Evolutionary conservation across 2,113 vertebrate genomes (phyloP).

Genomic region (Percopsis transmontana): DNA sequence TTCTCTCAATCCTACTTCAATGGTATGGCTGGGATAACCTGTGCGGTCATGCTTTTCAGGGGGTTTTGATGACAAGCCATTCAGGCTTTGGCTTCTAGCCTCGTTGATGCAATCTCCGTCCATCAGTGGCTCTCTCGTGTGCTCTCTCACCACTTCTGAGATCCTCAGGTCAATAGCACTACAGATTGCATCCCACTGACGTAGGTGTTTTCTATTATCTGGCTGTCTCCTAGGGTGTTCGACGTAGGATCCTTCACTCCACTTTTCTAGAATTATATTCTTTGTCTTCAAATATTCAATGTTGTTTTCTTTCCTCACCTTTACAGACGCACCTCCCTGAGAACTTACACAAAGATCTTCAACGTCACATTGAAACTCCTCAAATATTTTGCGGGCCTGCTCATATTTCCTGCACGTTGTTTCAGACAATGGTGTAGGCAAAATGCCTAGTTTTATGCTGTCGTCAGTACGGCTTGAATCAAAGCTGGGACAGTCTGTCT

Average conservation of each 20-base stretch:
- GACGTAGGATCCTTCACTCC: neutral
- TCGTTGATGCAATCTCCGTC: conserved; percentile 13
- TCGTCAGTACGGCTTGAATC: conserved; percentile 23
- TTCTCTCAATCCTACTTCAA: conserved; percentile 7
- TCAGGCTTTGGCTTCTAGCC: conserved; percentile 23
- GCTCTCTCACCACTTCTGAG: conserved; percentile 75
- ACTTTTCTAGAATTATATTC: conserved; percentile 20
- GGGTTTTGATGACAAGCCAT: conserved; percentile 9
- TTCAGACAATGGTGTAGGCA: conserved; percentile 21
- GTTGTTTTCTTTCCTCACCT: conserved; percentile 3
- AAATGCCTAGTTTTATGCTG: neutral
- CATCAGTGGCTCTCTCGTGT: conserved; percentile 49
- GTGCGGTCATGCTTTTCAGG: neutral
- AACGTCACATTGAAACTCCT: conserved; percentile 4
- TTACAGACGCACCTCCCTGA: conserved; percentile 6
- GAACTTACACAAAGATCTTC: neutral
- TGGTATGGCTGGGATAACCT: conserved; percentile 18
- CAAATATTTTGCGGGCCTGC: conserved; percentile 3
- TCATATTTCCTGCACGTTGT: conserved; percentile 10
- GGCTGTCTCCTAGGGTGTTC: conserved; percentile 3
- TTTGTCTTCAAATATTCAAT: conserved; percentile 2
- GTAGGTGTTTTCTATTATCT: conserved; percentile 34
- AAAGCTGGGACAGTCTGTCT: conserved; percentile 14
- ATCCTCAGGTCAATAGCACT: conserved; percentile 75
- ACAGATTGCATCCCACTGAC: conserved; percentile 58